Conservation (phyloP, 2,797 vertebrate species). For the Ispidina picta region DNA sequence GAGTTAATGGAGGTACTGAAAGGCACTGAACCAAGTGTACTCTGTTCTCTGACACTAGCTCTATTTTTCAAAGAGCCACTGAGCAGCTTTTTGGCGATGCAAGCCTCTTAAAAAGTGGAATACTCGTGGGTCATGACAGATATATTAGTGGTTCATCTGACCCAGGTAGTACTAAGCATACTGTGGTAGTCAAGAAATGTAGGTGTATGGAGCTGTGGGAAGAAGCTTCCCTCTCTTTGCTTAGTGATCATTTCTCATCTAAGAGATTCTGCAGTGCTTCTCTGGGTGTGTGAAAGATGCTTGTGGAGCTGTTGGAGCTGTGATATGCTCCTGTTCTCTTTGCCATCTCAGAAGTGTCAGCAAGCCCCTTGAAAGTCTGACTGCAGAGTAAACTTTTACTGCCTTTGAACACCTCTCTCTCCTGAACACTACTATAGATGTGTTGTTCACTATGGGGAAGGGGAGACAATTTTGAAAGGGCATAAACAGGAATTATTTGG, state of each 20-base stretch:
- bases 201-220: background rate
- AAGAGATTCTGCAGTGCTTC: background rate
- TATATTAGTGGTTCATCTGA: background rate
- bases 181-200: background rate
- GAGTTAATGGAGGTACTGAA: background rate
- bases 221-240: background rate
- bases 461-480: background rate
- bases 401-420: background rate
- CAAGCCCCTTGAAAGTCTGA: background rate
- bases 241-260: background rate
- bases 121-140: background rate
- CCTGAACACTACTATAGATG: rapidly evolving
- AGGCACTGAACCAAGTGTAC: background rate
- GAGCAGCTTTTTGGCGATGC: background rate
- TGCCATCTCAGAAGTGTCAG: background rate
- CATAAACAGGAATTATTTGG: background rate
- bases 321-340: background rate
- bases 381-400: background rate
- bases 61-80: background rate
- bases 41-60: background rate
- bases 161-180: background rate
- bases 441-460: rapidly evolving
- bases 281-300: background rate
- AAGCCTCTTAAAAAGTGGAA: background rate
- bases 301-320: background rate